Evolutionary conservation across 2,888 invertebrate species (phyloP).

Genomic region (Sphecodes monilicornis): DNA sequence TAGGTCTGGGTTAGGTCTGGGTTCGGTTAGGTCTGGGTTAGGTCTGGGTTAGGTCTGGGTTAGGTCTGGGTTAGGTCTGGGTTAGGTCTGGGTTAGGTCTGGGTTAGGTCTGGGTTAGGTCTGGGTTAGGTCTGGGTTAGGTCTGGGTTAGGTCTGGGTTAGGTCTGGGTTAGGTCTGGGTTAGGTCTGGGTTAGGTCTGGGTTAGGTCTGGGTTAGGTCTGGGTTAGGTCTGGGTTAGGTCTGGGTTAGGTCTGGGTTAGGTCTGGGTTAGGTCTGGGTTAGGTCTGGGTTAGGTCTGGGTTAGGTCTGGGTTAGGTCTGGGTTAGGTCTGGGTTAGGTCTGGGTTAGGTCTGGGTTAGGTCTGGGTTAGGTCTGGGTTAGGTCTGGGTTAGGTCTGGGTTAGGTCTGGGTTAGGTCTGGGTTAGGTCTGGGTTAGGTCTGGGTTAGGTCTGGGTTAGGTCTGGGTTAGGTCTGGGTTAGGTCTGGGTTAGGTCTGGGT

Average conservation of each 20-base stretch:
- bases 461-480: constrained; percentile 14
- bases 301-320: constrained; percentile 14
- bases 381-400: constrained; percentile 12
- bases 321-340: constrained; percentile 14
- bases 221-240: constrained; percentile 7
- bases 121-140: constrained; percentile 14
- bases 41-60: constrained; percentile 14
- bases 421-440: constrained; percentile 12
- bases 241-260: constrained; percentile 9
- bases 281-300: constrained; percentile 14
- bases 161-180: constrained; percentile 10
- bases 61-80: constrained; percentile 14
- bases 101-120: constrained; percentile 5
- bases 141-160: constrained; percentile 14
- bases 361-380: constrained; percentile 14
- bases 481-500: constrained; percentile 14
- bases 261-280: constrained; percentile 8
- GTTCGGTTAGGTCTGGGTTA: too few species aligned
- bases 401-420: constrained; percentile 14
- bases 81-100: constrained; percentile 8
- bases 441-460: constrained; percentile 14
- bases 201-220: constrained; percentile 14
- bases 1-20: too few species aligned
- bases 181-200: constrained; percentile 10
- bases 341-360: constrained; percentile 14